Base-by-base conservation (phyloP, 2,888 invertebrate genomes). In the Mimachlamys varia region DNA sequence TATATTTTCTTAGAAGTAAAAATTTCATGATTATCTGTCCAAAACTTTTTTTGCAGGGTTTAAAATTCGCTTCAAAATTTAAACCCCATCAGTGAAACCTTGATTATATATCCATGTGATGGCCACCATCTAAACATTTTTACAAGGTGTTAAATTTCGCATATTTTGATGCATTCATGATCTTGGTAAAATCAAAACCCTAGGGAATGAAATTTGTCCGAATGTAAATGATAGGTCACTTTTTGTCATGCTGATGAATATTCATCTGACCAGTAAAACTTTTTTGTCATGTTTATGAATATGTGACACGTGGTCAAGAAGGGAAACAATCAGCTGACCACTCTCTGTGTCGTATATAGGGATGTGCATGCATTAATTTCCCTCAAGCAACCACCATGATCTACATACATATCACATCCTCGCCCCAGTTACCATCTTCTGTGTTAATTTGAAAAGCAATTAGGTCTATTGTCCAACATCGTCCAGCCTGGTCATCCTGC, bases 361-460 rank as follows among this genome's bases (percentile, higher is more conserved):
- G 27, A 27, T 76, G 76, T 15, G 27, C 2, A 27, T 12, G 76
- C 76, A 76, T 76, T 76, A 76, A 76, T 76, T 15, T 53, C 76
- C 27, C 13, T 22, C 76, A 76, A 33, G 13, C 17, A 15, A n/a
- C 76, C 33, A 19, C 7, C 4, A 10, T 1, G 58, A 76, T 76
- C 76, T 76, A 76, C 76, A 76, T 76, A 76, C 33, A 33, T 76
- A 76, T 76, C 76, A 33, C 76, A 76, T 0, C 27, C 76, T 12
- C 27, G 33, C 12, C 76, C 76, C 10, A 27, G 76, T 76, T 76
- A 76, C 76, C 76, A 27, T 76, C 76, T 76, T 33, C 76, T 76
- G 76, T 76, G 76, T 76, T 76, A 76, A 76, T 76, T 76, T 76
- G 76, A 76, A 76, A 76, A 76, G 76, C 76, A 76, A 76, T 76